These are phyloP conservation scores for Anabacerthia variegaticeps DNA, from an alignment of 2,797 vertebrate species.

Conservation along the genomic window DNA sequence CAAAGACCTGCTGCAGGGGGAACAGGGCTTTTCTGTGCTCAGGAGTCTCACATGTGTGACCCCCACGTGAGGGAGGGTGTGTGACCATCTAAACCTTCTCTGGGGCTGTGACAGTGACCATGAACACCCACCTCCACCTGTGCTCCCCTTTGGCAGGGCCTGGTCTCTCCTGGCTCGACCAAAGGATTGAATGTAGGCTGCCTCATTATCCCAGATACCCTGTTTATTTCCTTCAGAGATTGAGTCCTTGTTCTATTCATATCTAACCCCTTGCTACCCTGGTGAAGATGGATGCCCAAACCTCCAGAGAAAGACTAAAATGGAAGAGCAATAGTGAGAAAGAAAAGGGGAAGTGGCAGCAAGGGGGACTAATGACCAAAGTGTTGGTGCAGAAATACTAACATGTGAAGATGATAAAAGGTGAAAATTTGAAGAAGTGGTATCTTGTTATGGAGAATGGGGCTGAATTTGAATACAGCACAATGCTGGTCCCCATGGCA, in stretches of 20 bases:
- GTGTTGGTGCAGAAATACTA: not conserved
- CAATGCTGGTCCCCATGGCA: not conserved
- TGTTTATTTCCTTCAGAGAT: not conserved
- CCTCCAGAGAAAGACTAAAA: not conserved
- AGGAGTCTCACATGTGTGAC: not conserved
- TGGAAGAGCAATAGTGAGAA: not conserved
- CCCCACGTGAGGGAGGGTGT: accelerated
- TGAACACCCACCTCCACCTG: not conserved
- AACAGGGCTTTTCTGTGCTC: not conserved
- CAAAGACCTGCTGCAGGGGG: accelerated
- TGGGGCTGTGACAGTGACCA: not conserved
- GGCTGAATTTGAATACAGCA: not conserved
- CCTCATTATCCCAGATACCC: not conserved
- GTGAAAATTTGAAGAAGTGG: not conserved
- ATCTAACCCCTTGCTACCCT: not conserved
- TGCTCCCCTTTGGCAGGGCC: not conserved
- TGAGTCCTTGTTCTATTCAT: not conserved
- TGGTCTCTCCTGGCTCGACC: not conserved
- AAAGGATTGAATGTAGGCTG: not conserved
- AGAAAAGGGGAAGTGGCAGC: not conserved
- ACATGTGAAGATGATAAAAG: not conserved
- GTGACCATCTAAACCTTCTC: not conserved
- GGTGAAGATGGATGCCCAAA: not conserved
- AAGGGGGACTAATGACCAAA: not conserved
- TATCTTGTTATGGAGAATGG: not conserved